Conservation (phyloP, 2,888 invertebrate species). For the Creontiades dilutus region DNA sequence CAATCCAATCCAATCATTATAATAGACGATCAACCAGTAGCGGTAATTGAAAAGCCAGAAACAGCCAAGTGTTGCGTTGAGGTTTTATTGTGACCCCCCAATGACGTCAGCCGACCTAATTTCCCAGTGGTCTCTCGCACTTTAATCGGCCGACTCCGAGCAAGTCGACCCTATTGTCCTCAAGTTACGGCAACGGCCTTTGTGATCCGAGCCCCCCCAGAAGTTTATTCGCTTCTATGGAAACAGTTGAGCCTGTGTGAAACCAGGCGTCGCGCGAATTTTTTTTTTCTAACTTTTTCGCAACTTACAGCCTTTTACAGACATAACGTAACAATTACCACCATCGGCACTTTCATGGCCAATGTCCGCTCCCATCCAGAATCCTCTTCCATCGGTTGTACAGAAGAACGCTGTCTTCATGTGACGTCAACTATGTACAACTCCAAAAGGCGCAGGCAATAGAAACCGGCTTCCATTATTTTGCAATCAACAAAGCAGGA, state of each 20-base stretch:
- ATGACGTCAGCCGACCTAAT: constrained; percentile 47
- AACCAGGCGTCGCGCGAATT: background rate
- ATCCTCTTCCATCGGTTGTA: background rate
- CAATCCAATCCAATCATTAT: too few relatives aligned
- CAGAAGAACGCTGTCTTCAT: background rate
- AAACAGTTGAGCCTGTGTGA: background rate
- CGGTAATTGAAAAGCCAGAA: background rate
- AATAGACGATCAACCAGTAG: background rate
- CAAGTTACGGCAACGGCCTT: constrained; percentile 33
- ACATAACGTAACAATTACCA: background rate
- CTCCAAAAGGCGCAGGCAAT: background rate
- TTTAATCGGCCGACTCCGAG: constrained; percentile 41
- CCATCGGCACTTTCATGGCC: background rate
- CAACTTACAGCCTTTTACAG: background rate
- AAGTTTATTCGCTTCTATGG: constrained; percentile 9
- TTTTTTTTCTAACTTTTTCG: background rate
- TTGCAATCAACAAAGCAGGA: background rate
- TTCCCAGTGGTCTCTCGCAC: constrained; percentile 19
- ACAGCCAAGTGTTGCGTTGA: background rate
- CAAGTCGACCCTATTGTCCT: constrained; percentile 45
- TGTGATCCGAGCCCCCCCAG: background rate
- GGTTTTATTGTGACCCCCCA: constrained; percentile 15
- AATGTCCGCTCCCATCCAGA: background rate
- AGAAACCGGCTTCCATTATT: background rate
- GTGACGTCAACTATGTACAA: background rate